Percentiles rank a stretch among this genome's conserved stretches.
phyloP scores from a whole-genome alignment of 1,140 invertebrate genomes.

The Lamellibrachia luymesi region DNA sequence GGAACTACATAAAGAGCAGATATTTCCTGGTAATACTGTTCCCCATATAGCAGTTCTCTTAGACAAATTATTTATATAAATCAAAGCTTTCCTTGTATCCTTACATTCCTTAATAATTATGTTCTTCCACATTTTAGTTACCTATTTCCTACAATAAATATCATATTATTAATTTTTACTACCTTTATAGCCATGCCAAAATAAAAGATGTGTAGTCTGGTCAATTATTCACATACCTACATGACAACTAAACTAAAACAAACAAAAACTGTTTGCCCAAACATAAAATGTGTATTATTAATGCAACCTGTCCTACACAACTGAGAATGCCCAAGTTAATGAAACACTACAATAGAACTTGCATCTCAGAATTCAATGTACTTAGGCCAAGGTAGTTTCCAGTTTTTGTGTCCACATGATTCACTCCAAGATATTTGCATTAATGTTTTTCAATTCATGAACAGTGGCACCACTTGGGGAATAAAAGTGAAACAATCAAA shows the following conservation, averaged over 20 bases:
- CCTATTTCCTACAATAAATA: too few species aligned
- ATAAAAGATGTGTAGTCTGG: not conserved
- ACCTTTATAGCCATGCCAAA: not conserved
- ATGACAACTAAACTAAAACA: too few species aligned
- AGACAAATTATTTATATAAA: not conserved
- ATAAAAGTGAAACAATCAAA: not conserved
- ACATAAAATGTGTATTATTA: too few species aligned
- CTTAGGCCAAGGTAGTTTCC: not conserved
- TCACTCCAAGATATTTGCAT: not conserved
- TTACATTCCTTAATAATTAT: not conserved
- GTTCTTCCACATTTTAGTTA: too few species aligned
- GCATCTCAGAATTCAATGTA: not conserved
- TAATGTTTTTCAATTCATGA: not conserved
- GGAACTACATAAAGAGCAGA: not conserved
- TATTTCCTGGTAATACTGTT: not conserved
- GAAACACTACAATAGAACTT: not conserved
- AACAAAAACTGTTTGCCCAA: too few species aligned
- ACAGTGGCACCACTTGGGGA: not conserved
- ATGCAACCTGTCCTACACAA: too few species aligned
- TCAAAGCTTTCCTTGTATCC: not conserved
- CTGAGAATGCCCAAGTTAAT: too few species aligned
- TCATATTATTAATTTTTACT: too few species aligned
- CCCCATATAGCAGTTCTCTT: not conserved
- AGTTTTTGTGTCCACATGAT: not conserved
- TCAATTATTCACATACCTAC: not conserved